A percentile compares a stretch with the other conserved stretches of the same genome.
Evolutionary conservation across 2,797 vertebrate genomes (phyloP).

Genomic region (Cetoscarus ocellatus): DNA sequence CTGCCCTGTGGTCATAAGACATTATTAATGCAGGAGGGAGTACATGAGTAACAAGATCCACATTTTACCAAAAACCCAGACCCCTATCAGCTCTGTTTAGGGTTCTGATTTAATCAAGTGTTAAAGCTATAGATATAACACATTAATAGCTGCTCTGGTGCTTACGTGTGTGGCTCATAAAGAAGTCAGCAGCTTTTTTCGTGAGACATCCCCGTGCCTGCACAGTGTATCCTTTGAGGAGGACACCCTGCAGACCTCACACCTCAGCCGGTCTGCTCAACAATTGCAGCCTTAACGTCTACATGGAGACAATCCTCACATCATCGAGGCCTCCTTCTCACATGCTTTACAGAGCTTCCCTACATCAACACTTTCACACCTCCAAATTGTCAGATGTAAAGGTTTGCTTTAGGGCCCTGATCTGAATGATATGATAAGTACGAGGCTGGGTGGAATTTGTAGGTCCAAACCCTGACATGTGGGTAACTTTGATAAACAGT

Average conservation of each 20-base stretch:
- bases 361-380: background rate
- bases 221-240: background rate
- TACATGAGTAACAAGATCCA: background rate
- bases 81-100: background rate
- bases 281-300: background rate
- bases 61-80: background rate
- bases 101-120: background rate
- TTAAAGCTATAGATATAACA: no score
- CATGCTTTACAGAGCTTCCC: background rate
- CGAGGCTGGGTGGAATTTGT: no score
- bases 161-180: background rate
- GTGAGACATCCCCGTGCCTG: background rate
- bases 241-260: background rate
- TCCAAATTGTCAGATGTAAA: background rate
- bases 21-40: background rate
- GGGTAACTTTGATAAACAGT: no score
- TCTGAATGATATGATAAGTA: no score
- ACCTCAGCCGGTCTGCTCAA: background rate
- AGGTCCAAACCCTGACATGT: no score
- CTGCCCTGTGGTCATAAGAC: background rate
- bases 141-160: no score
- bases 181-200: background rate
- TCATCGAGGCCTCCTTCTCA: background rate
- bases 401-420: no score
- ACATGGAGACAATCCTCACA: background rate